A percentile compares a stretch with the other conserved stretches of the same genome.
Conservation (phyloP, 2,113 vertebrate genomes). For the Phaetusa simplex region DNA sequence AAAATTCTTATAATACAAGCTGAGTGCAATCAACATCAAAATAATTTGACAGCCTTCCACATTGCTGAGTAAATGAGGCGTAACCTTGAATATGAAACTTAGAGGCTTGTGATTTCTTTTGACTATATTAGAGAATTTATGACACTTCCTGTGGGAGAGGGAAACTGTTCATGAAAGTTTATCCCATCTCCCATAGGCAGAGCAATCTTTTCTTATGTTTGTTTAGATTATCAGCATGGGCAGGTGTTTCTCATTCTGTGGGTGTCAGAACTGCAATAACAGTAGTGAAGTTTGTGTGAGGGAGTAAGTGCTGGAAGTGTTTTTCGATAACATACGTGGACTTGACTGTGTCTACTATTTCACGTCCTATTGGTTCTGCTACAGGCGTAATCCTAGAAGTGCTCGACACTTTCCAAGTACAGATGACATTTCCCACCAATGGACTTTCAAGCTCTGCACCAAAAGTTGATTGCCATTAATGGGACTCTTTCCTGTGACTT, state of each 20-base stretch:
- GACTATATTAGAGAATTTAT: constrained; percentile 22
- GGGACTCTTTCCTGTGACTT: neutral
- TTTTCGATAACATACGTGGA: neutral
- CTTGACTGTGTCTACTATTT: neutral
- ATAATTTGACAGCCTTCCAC: constrained; percentile 49
- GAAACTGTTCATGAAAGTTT: neutral
- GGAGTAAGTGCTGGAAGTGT: neutral
- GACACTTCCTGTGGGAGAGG: constrained; percentile 9
- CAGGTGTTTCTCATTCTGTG: neutral
- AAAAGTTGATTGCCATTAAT: neutral
- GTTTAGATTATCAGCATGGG: neutral
- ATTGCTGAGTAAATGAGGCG: neutral
- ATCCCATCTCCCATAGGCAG: neutral
- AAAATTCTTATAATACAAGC: neutral
- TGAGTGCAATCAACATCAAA: constrained; percentile 36
- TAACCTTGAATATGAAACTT: constrained; percentile 28
- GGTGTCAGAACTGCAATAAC: neutral
- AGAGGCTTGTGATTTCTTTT: constrained; percentile 23
- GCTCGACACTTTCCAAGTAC: neutral
- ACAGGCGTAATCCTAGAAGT: neutral
- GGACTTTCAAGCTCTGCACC: neutral
- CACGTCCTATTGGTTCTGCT: neutral
- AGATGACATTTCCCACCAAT: neutral
- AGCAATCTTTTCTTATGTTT: neutral
- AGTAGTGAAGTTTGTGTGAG: neutral